These are phyloP conservation scores for Chamaea fasciata DNA, from an alignment of 2,113 vertebrate genomes.

Conservation along the genomic window DNA sequence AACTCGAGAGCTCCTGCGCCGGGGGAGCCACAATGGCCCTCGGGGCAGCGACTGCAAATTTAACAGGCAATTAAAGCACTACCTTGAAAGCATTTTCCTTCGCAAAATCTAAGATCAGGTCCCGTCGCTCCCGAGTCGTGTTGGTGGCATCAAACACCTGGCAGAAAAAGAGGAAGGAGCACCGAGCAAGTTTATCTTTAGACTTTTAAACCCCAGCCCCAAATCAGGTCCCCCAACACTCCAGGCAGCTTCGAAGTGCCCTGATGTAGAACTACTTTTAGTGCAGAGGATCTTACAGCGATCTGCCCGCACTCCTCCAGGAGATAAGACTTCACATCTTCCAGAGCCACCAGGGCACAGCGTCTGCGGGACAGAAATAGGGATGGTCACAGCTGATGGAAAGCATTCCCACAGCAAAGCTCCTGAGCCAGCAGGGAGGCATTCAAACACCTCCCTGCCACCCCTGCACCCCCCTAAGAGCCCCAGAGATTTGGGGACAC, in stretches of 20 bases:
- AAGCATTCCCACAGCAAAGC: background rate
- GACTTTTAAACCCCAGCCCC: background rate
- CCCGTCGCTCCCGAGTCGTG: slow-evolving; percentile 92
- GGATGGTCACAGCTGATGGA: background rate
- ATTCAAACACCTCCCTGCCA: background rate
- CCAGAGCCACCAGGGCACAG: slow-evolving; percentile 89
- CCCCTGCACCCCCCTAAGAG: background rate
- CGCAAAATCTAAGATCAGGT: slow-evolving; percentile 89
- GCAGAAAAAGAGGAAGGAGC: background rate
- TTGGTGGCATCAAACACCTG: slow-evolving; percentile 99
- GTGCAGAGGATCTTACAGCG: slow-evolving; percentile 78
- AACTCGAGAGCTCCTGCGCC: background rate
- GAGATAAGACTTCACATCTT: slow-evolving; percentile 90
- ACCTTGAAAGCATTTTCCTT: slow-evolving; percentile 93
- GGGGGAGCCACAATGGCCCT: fast-evolving
- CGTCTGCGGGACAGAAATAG: slow-evolving; percentile 68
- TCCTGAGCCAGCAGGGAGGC: background rate
- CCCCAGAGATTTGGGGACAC: background rate
- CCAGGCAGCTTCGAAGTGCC: background rate
- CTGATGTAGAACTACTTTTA: background rate
- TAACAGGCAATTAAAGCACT: background rate
- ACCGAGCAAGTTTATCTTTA: background rate
- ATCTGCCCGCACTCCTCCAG: slow-evolving; percentile 89
- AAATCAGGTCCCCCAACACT: background rate
- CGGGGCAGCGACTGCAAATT: fast-evolving